Base-by-base conservation (phyloP, 2,888 invertebrate genomes). In the Ophioninae sp. region DNA sequence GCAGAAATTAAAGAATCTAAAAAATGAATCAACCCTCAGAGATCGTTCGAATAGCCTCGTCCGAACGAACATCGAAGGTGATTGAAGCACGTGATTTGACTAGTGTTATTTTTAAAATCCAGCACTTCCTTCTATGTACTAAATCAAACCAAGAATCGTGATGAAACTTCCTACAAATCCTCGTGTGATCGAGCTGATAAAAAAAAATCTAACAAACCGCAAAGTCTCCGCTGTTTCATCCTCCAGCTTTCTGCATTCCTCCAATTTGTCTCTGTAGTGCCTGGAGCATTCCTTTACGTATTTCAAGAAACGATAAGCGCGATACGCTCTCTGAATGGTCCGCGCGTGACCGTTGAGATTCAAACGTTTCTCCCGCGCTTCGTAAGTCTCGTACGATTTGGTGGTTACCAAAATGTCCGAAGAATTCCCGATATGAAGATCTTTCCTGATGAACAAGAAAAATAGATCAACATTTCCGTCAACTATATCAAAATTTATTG, bases 271-370 rank as follows among this genome's bases (percentile, higher is more conserved):
- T 89, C 94, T 92, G 89, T 94, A 95, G 82, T 94, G 93, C 6
- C 88, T 90, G n/a, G 94, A 94, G 10, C 94, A 92, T 65, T 92
- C 87, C 87, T 93, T 94, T 6, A 95, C 92, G 21, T 93, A 92
- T 85, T 93, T 94, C 85, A 93, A 90, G 79, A 95, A 94, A 88
- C 94, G 94, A 91, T 95, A 94, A 69, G 94, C 95, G 83, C 94
- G 93, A 88, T 94, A 96, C 77, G 95, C 94, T 83, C 95, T 94
- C 90, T 97, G 97, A 86, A 97, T 96, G 64, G 95, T 92, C 8
- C 94, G 91, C 3, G 93, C 93, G 82, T 91, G 90, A 30, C 78
- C 79, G 56, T 94, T 92, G 82, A 95, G 94, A 86, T 95, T 94
- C 76, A 95, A 93, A 2, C 95, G 93, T 41, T 91, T 93, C 70